Conservation (phyloP, 2,113 vertebrate genomes). For the Charadrius vociferus region DNA sequence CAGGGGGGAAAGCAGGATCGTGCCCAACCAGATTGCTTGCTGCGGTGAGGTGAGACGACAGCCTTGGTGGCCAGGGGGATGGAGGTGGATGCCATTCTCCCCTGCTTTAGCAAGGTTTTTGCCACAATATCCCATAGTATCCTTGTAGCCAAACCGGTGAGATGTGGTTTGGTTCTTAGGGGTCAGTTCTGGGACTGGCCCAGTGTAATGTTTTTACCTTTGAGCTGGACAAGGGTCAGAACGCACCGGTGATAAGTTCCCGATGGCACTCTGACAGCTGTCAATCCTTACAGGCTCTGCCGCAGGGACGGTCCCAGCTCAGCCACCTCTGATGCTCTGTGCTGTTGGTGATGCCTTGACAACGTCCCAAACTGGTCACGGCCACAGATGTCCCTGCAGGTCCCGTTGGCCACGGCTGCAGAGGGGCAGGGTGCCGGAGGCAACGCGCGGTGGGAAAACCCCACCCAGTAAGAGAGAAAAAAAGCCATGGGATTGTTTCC, state of each 20-base stretch:
- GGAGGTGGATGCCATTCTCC: not conserved
- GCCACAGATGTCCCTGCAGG: not conserved
- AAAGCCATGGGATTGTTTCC: not conserved
- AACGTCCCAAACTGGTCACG: not conserved
- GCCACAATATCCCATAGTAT: not conserved
- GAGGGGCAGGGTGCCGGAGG: not conserved
- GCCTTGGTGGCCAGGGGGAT: rapidly evolving
- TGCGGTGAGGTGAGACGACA: not conserved
- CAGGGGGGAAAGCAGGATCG: not conserved
- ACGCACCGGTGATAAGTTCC: not conserved
- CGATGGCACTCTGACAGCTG: not conserved
- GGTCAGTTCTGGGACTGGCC: not conserved
- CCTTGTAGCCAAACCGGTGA: not conserved
- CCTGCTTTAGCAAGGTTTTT: not conserved
- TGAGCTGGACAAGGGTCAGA: not conserved
- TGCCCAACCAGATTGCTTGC: not conserved
- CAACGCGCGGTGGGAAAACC: rapidly evolving
- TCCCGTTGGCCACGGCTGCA: not conserved
- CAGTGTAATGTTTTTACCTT: not conserved
- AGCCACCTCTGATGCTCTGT: rapidly evolving
- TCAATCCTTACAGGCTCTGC: not conserved
- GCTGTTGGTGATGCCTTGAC: rapidly evolving
- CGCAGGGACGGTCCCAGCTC: not conserved
- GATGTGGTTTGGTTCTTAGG: not conserved
- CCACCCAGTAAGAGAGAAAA: not conserved